Conservation (phyloP, 2,113 vertebrate species). For the Larimichthys crocea region DNA sequence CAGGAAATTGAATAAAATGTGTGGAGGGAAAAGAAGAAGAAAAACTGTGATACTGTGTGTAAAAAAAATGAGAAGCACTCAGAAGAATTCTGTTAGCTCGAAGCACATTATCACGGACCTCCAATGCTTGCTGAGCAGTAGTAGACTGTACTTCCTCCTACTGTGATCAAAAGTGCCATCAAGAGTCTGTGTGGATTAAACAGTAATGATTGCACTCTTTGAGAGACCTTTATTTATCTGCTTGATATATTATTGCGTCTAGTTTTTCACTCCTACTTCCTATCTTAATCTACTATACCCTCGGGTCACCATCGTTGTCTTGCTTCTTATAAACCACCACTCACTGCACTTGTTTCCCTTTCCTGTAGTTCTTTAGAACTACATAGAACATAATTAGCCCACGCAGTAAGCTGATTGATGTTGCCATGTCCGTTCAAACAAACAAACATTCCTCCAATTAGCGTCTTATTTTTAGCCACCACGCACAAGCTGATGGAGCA, state of each 20-base stretch:
- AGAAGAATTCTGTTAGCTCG: too few relatives aligned
- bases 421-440: constrained; percentile 3
- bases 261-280: not conserved
- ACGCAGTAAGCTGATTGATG: not conserved
- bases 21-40: not conserved
- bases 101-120: too few relatives aligned
- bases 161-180: not conserved
- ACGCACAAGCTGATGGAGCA: not conserved
- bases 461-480: constrained; percentile 33
- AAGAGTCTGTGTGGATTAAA: not conserved
- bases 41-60: not conserved
- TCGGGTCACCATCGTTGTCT: not conserved
- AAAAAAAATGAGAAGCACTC: not conserved
- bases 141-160: not conserved
- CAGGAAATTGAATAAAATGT: not conserved
- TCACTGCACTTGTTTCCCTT: not conserved
- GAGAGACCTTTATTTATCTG: not conserved
- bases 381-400: not conserved
- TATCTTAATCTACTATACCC: not conserved
- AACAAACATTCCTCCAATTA: constrained; percentile 22
- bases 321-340: not conserved
- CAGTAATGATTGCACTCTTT: not conserved
- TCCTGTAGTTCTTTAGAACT: not conserved
- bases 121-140: not conserved
- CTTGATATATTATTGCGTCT: not conserved